Evolutionary conservation across 2,113 vertebrate genomes (phyloP).

Genomic region (Tachysurus vachellii): DNA sequence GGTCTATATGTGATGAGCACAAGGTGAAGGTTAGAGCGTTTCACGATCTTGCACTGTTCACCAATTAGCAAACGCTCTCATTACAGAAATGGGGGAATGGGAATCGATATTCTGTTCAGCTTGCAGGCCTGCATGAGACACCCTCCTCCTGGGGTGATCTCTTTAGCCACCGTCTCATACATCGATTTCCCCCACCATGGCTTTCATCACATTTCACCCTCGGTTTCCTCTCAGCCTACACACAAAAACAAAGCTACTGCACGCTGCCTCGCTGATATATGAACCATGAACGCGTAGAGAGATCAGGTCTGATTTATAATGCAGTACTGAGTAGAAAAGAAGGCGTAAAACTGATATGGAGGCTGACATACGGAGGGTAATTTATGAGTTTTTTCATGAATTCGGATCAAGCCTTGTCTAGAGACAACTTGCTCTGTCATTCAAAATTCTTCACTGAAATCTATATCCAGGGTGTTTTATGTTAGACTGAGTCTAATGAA

Average conservation of each 20-base stretch:
- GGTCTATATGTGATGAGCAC: neutral
- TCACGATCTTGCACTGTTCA: slow-evolving; percentile 6
- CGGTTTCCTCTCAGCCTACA: slow-evolving; percentile 36
- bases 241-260: slow-evolving; percentile 21
- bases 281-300: neutral
- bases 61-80: slow-evolving; percentile 49
- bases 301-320: neutral
- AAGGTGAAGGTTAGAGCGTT: slow-evolving; percentile 20
- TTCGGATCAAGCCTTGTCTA: neutral
- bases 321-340: neutral
- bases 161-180: slow-evolving; percentile 42
- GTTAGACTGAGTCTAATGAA: neutral
- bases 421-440: neutral
- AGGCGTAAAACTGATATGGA: neutral
- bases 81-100: slow-evolving; percentile 37
- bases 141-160: slow-evolving; percentile 41
- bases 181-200: slow-evolving; percentile 46
- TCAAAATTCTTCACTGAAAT: neutral
- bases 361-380: neutral
- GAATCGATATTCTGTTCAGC: slow-evolving; percentile 39
- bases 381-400: slow-evolving; percentile 9
- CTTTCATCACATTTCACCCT: slow-evolving; percentile 51
- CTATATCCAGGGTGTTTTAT: neutral
- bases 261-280: slow-evolving; percentile 27
- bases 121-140: slow-evolving; percentile 18